Base-by-base conservation (phyloP, 2,113 vertebrate species). In the Mastomys natalensis region DNA sequence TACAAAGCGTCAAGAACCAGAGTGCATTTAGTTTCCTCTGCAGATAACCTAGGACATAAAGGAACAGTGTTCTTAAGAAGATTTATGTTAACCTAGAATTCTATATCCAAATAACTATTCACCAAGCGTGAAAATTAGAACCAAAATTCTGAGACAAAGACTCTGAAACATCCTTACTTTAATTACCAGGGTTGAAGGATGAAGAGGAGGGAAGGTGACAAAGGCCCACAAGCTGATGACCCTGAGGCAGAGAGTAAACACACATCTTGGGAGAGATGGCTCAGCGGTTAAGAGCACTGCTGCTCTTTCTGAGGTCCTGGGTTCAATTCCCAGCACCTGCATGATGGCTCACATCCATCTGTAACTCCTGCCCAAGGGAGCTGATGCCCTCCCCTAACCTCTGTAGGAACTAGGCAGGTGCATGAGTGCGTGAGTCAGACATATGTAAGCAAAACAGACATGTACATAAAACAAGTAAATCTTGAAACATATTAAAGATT, bases 1-100 rank as follows among this genome's bases (percentile, higher is more conserved):
- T 55, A 53, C 17, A 73, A 80, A 95, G 74, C 66, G 74, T 74
- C 76, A 92, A 64, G 90, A 88, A 88, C 37, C 84, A 81, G 66
- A 82, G 74, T 55, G 45, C 45, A 48, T 64, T 88, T 77, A 13
- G 43, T 51, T 60, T 87, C 87, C 73, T 87, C 40, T 87, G 82
- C 34, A 62, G 43, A 70, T 76, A 76, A 73, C 22, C 87, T 72
- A 53, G 87, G 34, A 80, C 70, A 66, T 19, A 81, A 60, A 45
- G n/a, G 43, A 66, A 55, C 11, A 55, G 72, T 9, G 19, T 87
- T 64, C 87, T 80, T 70, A 80, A 93, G 72, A 26, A 78, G 82
- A 72, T 43, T 70, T 70, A 74, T 22, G 58, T 51, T 77, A 70
- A 93, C 60, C 22, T 24, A 34, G 51, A 89, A 53, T 89, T 95